Conservation (phyloP, 2,113 vertebrate genomes). For the Antennarius striatus region DNA sequence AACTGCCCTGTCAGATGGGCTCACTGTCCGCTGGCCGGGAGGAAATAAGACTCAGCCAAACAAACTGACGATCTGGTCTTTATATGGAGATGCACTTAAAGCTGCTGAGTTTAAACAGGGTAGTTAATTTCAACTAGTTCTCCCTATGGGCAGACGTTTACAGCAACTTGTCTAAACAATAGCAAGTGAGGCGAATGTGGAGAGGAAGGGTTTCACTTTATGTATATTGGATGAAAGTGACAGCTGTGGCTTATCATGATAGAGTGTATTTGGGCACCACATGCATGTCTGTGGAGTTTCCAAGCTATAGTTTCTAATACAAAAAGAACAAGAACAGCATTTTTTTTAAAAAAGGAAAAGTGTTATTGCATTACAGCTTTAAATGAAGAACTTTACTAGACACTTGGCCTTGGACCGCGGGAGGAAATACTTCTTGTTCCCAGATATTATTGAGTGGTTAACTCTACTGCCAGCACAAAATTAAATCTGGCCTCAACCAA, state of each 20-base stretch:
- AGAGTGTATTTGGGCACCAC: constrained; percentile 11
- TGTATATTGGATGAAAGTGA: constrained; percentile 51
- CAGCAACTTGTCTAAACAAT: constrained; percentile 73
- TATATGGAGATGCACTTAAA: constrained; percentile 60
- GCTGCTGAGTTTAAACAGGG: constrained; percentile 54
- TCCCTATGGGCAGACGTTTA: constrained; percentile 64
- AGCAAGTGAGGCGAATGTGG: constrained; percentile 51
- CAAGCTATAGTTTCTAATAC: neutral
- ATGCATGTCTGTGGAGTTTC: neutral
- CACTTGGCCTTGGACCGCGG: neutral
- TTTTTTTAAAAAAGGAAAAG: neutral
- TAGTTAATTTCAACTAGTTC: constrained; percentile 42
- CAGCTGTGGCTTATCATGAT: constrained; percentile 57
- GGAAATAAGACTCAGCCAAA: constrained; percentile 36
- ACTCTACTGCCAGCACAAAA: constrained; percentile 16
- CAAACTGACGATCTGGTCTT: constrained; percentile 48
- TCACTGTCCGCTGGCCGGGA: constrained; percentile 35
- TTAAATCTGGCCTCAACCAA: constrained; percentile 33
- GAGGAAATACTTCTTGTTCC: constrained; percentile 12
- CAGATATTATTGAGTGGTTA: constrained; percentile 6
- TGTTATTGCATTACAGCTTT: neutral
- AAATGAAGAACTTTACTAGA: constrained; percentile 13
- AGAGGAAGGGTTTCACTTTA: constrained; percentile 42
- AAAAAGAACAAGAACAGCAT: neutral
- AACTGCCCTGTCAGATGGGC: constrained; percentile 30